phyloP scores from a whole-genome alignment of 2,888 invertebrate species.

The Hirtodrosophila cameraria region DNA sequence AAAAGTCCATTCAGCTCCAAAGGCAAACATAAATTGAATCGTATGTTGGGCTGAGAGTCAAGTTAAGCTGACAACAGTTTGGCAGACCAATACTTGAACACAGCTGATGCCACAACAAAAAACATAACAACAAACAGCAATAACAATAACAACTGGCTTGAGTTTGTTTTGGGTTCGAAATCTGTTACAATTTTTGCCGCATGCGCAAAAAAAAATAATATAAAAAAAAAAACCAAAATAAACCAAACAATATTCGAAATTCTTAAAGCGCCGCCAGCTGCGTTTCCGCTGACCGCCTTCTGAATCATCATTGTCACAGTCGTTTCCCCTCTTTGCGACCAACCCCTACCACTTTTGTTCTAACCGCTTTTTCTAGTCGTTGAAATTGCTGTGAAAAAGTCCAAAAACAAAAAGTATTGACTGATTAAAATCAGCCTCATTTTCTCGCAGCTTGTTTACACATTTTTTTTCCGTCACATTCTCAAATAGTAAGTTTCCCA shows the following conservation, averaged over 20 bases:
- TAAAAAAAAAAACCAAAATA: slow-evolving; percentile 18
- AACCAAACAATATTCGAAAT: slow-evolving; percentile 28
- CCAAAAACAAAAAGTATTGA: slow-evolving; percentile 20
- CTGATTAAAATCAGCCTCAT: slow-evolving; percentile 69
- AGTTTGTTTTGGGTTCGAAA: slow-evolving; percentile 26
- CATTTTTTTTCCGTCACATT: slow-evolving; percentile 65
- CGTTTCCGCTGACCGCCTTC: slow-evolving; percentile 71
- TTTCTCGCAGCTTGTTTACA: slow-evolving; percentile 56
- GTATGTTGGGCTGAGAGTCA: slow-evolving; percentile 25
- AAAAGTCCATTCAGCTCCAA: slow-evolving; percentile 17
- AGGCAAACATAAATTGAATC: slow-evolving; percentile 34
- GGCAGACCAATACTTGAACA: slow-evolving; percentile 23
- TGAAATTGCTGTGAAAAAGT: slow-evolving; percentile 10
- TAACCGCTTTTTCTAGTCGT: slow-evolving; percentile 7
- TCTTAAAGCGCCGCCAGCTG: slow-evolving; percentile 38
- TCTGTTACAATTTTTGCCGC: slow-evolving; percentile 32
- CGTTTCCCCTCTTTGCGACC: slow-evolving; percentile 1
- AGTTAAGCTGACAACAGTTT: slow-evolving; percentile 27
- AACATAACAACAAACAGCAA: slow-evolving; percentile 12
- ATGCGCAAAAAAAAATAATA: slow-evolving; percentile 28
- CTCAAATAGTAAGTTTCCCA: slow-evolving; percentile 56
- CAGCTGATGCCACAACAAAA: slow-evolving; percentile 62
- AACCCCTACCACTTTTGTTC: neutral
- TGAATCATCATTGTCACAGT: slow-evolving; percentile 52
- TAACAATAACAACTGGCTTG: slow-evolving; percentile 16